A percentile compares a stretch with the other conserved stretches of the same genome.
phyloP scores from a whole-genome alignment of 2,113 vertebrate species.

The Alexandromys fortis region DNA sequence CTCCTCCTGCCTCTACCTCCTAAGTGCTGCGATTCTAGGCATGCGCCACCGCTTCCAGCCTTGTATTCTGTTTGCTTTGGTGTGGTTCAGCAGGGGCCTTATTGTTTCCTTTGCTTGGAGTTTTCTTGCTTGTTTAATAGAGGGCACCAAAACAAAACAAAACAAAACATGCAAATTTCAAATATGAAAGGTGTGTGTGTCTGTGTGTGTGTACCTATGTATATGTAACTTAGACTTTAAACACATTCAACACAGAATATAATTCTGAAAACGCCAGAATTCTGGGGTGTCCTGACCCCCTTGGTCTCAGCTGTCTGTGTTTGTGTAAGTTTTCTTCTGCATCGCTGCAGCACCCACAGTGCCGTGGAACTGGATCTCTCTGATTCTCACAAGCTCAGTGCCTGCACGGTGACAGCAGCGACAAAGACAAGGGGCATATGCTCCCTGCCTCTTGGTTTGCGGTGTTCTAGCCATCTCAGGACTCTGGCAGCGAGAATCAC shows the following conservation, averaged over 20 bases:
- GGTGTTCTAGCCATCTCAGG: neutral
- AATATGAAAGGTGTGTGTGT: neutral
- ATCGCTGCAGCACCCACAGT: accelerated
- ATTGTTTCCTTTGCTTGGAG: neutral
- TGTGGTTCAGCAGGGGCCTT: neutral
- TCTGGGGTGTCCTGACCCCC: accelerated
- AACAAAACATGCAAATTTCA: neutral
- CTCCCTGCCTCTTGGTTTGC: neutral
- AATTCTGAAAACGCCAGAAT: neutral
- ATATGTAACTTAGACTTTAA: neutral
- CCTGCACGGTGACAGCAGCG: neutral
- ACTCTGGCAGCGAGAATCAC: neutral
- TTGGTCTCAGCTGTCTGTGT: too few relatives aligned
- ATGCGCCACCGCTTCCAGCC: too few relatives aligned
- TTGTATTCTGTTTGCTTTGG: neutral
- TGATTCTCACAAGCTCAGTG: neutral
- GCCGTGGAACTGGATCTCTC: neutral
- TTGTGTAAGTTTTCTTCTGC: neutral
- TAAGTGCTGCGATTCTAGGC: neutral
- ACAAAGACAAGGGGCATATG: neutral
- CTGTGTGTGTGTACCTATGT: neutral
- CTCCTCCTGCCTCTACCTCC: neutral
- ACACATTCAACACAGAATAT: neutral
- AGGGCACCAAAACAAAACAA: too few relatives aligned
- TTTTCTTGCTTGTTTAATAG: neutral